Percentiles rank a stretch among this genome's conserved stretches.
phyloP scores from a whole-genome alignment of 2,113 vertebrate genomes.

The Donacobius atricapilla region DNA sequence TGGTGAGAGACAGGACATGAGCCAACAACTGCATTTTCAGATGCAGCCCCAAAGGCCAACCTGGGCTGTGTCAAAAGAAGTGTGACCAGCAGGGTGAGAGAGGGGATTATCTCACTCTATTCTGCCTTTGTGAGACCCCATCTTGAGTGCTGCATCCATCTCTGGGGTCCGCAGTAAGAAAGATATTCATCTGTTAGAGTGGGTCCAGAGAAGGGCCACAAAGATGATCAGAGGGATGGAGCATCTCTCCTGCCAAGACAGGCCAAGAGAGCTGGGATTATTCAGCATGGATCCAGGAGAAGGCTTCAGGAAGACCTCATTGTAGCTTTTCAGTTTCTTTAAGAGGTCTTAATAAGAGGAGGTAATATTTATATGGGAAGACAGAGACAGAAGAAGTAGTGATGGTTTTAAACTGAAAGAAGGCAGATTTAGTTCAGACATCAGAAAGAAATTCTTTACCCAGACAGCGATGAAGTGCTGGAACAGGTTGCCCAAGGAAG shows the following conservation, averaged over 20 bases:
- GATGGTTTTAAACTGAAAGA: neutral
- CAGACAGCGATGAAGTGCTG: neutral
- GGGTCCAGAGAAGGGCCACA: neutral
- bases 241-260: neutral
- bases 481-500: neutral
- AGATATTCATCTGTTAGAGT: neutral
- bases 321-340: neutral
- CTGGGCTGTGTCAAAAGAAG: neutral
- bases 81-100: neutral
- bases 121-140: neutral
- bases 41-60: neutral
- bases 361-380: neutral
- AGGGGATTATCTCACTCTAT: neutral
- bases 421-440: neutral
- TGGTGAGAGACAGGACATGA: neutral
- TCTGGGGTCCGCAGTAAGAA: neutral
- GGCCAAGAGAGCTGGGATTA: neutral
- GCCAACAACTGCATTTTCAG: neutral
- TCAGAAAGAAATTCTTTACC: neutral
- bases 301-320: neutral
- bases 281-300: neutral
- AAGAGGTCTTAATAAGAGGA: neutral
- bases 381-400: neutral
- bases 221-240: neutral
- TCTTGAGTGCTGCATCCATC: neutral